phyloP scores from a whole-genome alignment of 2,888 invertebrate species.

The Tinea trinotella region DNA sequence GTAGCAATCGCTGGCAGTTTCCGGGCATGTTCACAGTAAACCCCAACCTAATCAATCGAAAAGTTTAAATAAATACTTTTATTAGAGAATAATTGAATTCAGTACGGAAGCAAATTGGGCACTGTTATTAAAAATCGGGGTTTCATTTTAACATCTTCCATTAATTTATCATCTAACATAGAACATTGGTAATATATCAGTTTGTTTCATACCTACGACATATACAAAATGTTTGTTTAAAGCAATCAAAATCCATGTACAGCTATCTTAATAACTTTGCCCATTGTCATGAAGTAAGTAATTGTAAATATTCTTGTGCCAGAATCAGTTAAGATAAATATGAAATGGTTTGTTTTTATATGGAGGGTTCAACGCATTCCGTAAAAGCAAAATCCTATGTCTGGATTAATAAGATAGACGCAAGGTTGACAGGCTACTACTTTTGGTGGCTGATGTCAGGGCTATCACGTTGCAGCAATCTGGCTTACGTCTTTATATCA shows the following conservation, averaged over 20 bases:
- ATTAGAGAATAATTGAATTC: too few relatives aligned
- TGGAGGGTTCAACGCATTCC: not conserved
- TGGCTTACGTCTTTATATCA: slow-evolving; percentile 15
- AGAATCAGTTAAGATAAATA: not conserved
- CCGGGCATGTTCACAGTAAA: too few relatives aligned
- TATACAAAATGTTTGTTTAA: not conserved
- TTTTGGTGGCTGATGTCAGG: slow-evolving; percentile 68
- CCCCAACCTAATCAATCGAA: too few relatives aligned
- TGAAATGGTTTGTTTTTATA: not conserved
- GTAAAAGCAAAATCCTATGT: not conserved
- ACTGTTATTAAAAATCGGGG: too few relatives aligned
- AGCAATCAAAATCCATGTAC: slow-evolving; percentile 9
- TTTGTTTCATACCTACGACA: too few relatives aligned
- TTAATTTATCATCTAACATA: too few relatives aligned
- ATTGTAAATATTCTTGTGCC: not conserved
- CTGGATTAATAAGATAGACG: slow-evolving; percentile 32
- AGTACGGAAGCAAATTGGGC: too few relatives aligned
- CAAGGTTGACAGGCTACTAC: slow-evolving; percentile 63
- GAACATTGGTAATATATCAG: too few relatives aligned
- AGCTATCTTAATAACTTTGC: not conserved
- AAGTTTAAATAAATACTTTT: too few relatives aligned
- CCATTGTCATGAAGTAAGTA: not conserved
- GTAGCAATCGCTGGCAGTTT: too few relatives aligned
- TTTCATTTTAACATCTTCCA: too few relatives aligned
- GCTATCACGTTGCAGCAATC: slow-evolving; percentile 44